Evolutionary conservation across 2,888 invertebrate species (phyloP).

Genomic region (Phragmatobia fuliginosa): DNA sequence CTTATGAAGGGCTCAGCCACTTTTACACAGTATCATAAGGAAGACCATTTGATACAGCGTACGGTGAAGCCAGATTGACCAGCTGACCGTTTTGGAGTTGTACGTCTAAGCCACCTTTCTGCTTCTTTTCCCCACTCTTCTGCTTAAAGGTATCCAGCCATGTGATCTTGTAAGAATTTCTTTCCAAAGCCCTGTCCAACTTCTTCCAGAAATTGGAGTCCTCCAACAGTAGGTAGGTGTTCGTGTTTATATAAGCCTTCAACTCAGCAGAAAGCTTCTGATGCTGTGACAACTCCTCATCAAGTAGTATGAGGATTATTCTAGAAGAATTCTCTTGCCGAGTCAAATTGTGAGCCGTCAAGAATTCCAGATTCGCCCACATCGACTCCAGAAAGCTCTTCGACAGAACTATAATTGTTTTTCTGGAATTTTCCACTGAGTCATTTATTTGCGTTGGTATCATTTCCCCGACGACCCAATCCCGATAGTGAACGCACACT

Average conservation of each 20-base stretch:
- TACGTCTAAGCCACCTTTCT: neutral
- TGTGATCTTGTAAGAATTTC: neutral
- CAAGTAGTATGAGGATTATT: conserved; percentile 90
- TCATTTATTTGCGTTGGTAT: conserved; percentile 90
- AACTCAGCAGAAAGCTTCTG: conserved; percentile 73
- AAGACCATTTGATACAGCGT: neutral
- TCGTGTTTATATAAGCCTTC: conserved; percentile 89
- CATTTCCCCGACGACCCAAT: conserved; percentile 91
- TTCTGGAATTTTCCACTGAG: conserved; percentile 90
- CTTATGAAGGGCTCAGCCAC: neutral
- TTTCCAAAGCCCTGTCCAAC: conserved; percentile 76
- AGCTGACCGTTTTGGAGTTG: conserved; percentile 3
- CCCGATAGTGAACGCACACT: conserved; percentile 90
- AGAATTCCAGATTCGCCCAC: conserved; percentile 89
- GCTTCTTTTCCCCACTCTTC: neutral
- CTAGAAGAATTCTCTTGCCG: conserved; percentile 85
- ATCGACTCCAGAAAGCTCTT: conserved; percentile 65
- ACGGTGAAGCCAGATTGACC: neutral
- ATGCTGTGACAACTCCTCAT: conserved; percentile 85
- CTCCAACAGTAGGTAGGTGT: conserved; percentile 93
- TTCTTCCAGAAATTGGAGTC: conserved; percentile 94
- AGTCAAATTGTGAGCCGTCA: conserved; percentile 82
- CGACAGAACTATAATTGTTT: conserved; percentile 53
- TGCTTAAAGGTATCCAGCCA: conserved; percentile 1
- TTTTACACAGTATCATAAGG: neutral